Evolutionary conservation across 2,797 vertebrate genomes (phyloP), one percentile per base, ranked within the genome.

Genomic region (Amniataba percoides): DNA sequence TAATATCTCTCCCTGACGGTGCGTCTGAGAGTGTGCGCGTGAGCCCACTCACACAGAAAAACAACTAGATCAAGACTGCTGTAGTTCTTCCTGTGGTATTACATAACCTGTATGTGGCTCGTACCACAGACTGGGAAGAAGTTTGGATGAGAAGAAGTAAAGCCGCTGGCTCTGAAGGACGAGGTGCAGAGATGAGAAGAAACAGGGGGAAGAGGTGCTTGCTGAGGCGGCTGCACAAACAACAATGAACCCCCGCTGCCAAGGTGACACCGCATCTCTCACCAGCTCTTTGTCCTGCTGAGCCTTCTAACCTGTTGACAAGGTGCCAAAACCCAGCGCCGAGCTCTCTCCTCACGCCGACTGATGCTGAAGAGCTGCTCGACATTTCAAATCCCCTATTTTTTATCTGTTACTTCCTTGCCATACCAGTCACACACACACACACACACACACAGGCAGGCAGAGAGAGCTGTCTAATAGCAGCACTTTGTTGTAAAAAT

Each of bases 201-300:
- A 62, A 67, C 51, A 48, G 53, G 36, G 43, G 7, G 61, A 62
- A 31, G 51, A 46, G 48, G 49, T 8, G 14, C 27, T 42, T 1
- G 4, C 25, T 56, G n/a, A 70, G 74, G 51, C 1, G 5, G 45
- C 43, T 2, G 57, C 56, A 70, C 42, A 61, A 67, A 86, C 53
- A 71, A 65, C 43, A 57, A 14, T 34, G 46, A 74, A 57, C 57
- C 78, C 78, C 80, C 14, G 56, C 68, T 61, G 71, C 39, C 72
- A 71, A 77, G 83, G 70, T 71, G 84, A 83, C 84, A 74, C 15
- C 10, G 5, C 42, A 45, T 71, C 77, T 21, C 53, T 74, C 68
- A 63, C 4, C 59, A 19, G 48, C 52, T 61, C 45, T 45, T 71
- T 12, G 34, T 61, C 77, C 58, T 2, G 40, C 61, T 40, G 78